Evolutionary conservation across 2,888 invertebrate species (phyloP), one percentile per base, ranked within the genome.

Genomic region (Melinaea menophilus): DNA sequence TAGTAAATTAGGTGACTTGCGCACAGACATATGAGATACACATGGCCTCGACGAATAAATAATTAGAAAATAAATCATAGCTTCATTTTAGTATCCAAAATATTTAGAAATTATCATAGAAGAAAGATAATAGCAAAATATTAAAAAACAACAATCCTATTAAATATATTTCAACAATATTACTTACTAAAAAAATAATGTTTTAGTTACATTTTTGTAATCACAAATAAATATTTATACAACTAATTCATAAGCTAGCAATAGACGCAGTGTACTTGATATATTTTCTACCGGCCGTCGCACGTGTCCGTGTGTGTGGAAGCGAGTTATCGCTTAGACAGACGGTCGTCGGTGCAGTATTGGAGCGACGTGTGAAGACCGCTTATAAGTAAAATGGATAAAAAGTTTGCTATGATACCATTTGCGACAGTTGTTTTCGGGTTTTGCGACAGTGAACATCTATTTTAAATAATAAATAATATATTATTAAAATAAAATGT

Each of bases 1-100:
- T 88, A 84, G 81, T 76, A 87, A 87, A 87, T 87, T 85, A 84
- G 81, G 72, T 78, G 86, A 83, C 82, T 80, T 82, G 85, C 70
- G 63, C 75, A 71, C 67, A 72, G 72, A 69, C 34, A 35, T n/a
- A 55, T 9, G n/a, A 33, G n/a, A 5, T 35, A 55, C 55, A 56
- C n/a, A 56, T 31, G 5, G 75, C 2, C 63, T 0, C 0, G 0
- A 1, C 63, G 63, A 48, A 67, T 46, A 37, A 46, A 55, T 13
- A 77, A 65, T 72, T 59, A 41, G 13, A 37, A 37, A 11, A 34
- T 5, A 31, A 55, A 51, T n/a, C 22, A 9, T 33, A 7, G 22
- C 37, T 56, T 56, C 37, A 37, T 37, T 37, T 37, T 37, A 4
- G 37, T 7, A 4, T 7, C 37, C 7, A 37, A 37, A 2, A 7